phyloP scores from a whole-genome alignment of 2,888 invertebrate genomes.

The Caenorhabditis sp. region DNA sequence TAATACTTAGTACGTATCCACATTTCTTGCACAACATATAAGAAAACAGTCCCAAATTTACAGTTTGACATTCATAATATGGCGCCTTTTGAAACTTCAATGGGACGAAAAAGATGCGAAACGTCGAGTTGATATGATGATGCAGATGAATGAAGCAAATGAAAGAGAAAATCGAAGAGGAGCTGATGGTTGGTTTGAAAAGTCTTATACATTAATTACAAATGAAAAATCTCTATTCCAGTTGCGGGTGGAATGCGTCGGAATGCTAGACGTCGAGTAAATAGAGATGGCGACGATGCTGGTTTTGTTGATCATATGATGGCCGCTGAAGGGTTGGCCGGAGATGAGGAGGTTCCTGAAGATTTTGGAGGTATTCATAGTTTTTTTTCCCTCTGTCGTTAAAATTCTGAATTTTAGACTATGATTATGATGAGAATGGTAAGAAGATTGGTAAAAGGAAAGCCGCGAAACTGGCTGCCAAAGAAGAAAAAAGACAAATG shows the following conservation, averaged over 20 bases:
- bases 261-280: conserved; percentile 46
- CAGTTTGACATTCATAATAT: conserved; percentile 47
- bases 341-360: conserved; percentile 21
- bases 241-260: conserved; percentile 58
- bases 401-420: conserved; percentile 10
- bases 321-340: conserved; percentile 21
- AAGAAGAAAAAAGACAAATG: conserved; percentile 65
- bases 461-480: conserved; percentile 68
- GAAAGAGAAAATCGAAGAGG: conserved; percentile 36
- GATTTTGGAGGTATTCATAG: conserved; percentile 12
- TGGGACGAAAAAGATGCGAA: conserved; percentile 51
- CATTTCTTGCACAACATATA: too few species aligned
- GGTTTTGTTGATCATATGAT: conserved; percentile 51
- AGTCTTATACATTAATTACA: too few species aligned
- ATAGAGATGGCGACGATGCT: conserved; percentile 47
- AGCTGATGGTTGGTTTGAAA: conserved; percentile 43
- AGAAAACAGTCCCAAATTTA: too few species aligned
- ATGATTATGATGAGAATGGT: conserved; percentile 31
- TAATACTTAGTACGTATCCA: too few species aligned
- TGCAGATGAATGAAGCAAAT: conserved; percentile 53
- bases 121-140: conserved; percentile 42
- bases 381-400: too few species aligned
- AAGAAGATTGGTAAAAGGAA: conserved; percentile 70
- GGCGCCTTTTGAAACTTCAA: conserved; percentile 48
- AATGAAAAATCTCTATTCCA: conserved; percentile 9